Evolutionary conservation across 2,888 invertebrate species (phyloP).

Genomic region (Hoplodrina ambigua): DNA sequence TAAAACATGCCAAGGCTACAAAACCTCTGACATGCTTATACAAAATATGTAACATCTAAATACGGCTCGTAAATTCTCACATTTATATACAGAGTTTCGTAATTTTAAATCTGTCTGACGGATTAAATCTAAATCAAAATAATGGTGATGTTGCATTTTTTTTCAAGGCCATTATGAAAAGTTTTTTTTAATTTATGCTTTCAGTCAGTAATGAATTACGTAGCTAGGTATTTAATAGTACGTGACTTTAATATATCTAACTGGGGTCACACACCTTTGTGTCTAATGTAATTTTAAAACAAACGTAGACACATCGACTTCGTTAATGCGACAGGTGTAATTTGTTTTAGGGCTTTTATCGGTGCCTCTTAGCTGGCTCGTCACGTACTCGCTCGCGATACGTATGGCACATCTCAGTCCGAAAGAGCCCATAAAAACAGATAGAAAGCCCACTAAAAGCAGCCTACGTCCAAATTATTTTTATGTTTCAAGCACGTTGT

Average conservation of each 20-base stretch:
- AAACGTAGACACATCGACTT: slow-evolving; percentile 36
- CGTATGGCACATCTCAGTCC: slow-evolving; percentile 55
- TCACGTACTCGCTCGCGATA: slow-evolving; percentile 57
- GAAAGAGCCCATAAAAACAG: slow-evolving; percentile 62
- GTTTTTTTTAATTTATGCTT: background rate
- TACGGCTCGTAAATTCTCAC: background rate
- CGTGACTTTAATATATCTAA: background rate
- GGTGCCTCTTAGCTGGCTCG: slow-evolving; percentile 36
- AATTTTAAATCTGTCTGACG: slow-evolving; percentile 19
- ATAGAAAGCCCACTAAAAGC: slow-evolving; percentile 60
- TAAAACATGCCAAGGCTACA: slow-evolving; percentile 31
- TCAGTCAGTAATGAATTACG: background rate
- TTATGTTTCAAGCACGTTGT: slow-evolving; percentile 54
- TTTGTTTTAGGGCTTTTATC: slow-evolving; percentile 51
- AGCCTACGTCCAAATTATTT: slow-evolving; percentile 59
- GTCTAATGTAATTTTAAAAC: slow-evolving; percentile 13
- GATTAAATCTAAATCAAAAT: slow-evolving; percentile 4
- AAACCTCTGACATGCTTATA: slow-evolving; percentile 33
- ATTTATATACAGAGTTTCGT: slow-evolving; percentile 17
- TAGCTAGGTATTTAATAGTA: background rate
- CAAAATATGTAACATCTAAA: slow-evolving; percentile 20
- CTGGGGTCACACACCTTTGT: background rate
- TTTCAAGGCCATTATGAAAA: background rate
- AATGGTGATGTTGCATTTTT: background rate
- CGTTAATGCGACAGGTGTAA: slow-evolving; percentile 49